Conservation (phyloP, 2,797 vertebrate species). For the Parambassis ranga region DNA sequence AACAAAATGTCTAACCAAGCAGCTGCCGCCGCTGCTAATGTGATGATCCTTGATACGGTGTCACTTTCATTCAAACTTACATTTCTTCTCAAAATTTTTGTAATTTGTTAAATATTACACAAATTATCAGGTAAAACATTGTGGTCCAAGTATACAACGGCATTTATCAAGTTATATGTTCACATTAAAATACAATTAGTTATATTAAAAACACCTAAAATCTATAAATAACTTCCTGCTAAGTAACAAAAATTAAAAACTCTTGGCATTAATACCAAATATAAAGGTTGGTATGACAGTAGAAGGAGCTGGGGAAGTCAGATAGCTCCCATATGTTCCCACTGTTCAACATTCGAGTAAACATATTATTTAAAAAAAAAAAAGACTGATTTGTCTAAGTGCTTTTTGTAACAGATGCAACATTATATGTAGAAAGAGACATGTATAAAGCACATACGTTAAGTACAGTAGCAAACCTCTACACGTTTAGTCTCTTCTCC, state of each 20-base stretch:
- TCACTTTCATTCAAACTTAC: background rate
- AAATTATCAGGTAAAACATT: background rate
- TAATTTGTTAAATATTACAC: background rate
- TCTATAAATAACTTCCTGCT: background rate
- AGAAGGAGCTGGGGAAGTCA: background rate
- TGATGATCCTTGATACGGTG: background rate
- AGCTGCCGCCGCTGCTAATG: background rate
- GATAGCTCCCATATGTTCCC: slow-evolving; percentile 8
- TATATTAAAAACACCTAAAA: background rate
- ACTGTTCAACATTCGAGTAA: slow-evolving; percentile 25
- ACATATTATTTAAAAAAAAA: slow-evolving; percentile 23
- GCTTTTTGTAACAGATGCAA: slow-evolving; percentile 71
- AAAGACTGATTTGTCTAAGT: slow-evolving; percentile 31
- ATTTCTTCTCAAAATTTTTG: background rate
- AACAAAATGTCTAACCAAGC: slow-evolving; percentile 11
- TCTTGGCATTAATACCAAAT: background rate
- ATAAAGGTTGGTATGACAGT: background rate
- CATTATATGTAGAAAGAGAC: slow-evolving; percentile 68
- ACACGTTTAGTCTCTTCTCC: slow-evolving; percentile 23
- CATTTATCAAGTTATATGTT: slow-evolving; percentile 1
- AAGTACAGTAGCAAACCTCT: slow-evolving; percentile 62
- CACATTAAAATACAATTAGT: background rate
- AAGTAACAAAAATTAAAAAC: background rate
- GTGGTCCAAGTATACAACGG: background rate
- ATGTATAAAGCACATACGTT: slow-evolving; percentile 67